phyloP scores from a whole-genome alignment of 2,113 vertebrate species.

The Pimephales promelas region DNA sequence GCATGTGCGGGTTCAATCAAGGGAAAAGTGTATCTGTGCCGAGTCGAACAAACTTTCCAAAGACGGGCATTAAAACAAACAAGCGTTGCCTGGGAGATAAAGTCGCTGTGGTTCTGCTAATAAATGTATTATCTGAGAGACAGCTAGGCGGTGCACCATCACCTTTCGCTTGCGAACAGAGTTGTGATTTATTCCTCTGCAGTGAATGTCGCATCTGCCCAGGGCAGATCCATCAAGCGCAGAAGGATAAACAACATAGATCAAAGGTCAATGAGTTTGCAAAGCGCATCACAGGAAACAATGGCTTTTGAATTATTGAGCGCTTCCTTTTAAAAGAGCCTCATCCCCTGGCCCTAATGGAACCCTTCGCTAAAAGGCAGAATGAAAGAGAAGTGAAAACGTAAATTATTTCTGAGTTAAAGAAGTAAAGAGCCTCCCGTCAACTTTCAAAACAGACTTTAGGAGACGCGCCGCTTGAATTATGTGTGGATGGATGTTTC shows the following conservation, averaged over 20 bases:
- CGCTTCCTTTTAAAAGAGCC: slow-evolving; percentile 71
- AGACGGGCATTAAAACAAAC: slow-evolving; percentile 29
- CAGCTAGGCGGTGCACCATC: slow-evolving; percentile 59
- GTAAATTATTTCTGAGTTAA: slow-evolving; percentile 58
- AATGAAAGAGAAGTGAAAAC: slow-evolving; percentile 41
- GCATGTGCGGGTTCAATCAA: slow-evolving; percentile 4
- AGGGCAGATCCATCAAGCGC: slow-evolving; percentile 68
- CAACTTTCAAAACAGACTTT: slow-evolving; percentile 49
- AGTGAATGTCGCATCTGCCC: slow-evolving; percentile 41
- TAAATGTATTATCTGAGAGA: slow-evolving; percentile 71
- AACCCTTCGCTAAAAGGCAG: slow-evolving; percentile 66
- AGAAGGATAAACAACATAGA: slow-evolving; percentile 64
- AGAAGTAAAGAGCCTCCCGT: slow-evolving; percentile 38
- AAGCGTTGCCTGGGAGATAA: slow-evolving; percentile 6
- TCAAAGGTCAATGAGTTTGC: slow-evolving; percentile 71
- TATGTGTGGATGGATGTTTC: background rate
- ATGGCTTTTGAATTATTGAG: slow-evolving; percentile 78
- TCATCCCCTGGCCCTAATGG: slow-evolving; percentile 72
- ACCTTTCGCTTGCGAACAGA: slow-evolving; percentile 61
- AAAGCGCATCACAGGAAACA: slow-evolving; percentile 73
- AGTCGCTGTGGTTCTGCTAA: slow-evolving; percentile 47
- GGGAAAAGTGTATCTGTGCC: background rate
- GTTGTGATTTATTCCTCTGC: slow-evolving; percentile 67
- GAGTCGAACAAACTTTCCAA: slow-evolving; percentile 10
- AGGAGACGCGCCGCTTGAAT: slow-evolving; percentile 49